Evolutionary conservation across 2,113 vertebrate genomes (phyloP).

Genomic region (Carlito syrichta): DNA sequence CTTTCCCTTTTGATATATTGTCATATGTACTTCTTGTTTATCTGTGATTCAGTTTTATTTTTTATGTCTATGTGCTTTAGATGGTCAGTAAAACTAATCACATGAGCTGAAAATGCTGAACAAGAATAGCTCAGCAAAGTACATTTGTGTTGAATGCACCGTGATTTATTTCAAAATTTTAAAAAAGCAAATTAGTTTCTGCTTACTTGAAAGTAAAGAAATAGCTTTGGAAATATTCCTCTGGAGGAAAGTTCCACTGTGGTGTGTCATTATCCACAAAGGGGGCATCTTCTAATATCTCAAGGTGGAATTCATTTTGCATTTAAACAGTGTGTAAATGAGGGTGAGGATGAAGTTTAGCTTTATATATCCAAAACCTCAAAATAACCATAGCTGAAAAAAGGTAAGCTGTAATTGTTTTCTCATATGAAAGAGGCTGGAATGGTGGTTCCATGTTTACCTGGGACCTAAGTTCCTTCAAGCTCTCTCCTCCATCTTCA

Average conservation of each 20-base stretch:
- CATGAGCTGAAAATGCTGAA: conserved; percentile 17
- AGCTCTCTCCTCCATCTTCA: neutral
- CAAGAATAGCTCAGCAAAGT: conserved; percentile 1
- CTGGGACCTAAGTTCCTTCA: neutral
- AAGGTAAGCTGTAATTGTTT: neutral
- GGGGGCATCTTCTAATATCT: neutral
- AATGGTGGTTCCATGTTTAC: neutral
- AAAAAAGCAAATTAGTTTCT: conserved; percentile 13
- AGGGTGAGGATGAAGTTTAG: neutral
- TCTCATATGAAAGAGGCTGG: neutral
- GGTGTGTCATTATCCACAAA: neutral
- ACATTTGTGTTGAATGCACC: neutral
- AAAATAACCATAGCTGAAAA: neutral
- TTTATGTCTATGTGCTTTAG: neutral
- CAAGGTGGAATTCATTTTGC: conserved; percentile 1
- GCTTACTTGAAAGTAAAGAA: neutral
- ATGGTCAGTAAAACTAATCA: conserved; percentile 31
- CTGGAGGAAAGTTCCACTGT: neutral
- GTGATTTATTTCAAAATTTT: conserved; percentile 42
- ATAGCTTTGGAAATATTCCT: neutral
- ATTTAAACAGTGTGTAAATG: neutral
- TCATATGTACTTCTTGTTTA: neutral
- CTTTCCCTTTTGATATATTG: conserved; percentile 13
- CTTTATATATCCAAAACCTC: neutral
- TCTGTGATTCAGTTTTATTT: conserved; percentile 34